Evolutionary conservation across 1,140 invertebrate genomes (phyloP).

Genomic region (Reticulitermes speratus): DNA sequence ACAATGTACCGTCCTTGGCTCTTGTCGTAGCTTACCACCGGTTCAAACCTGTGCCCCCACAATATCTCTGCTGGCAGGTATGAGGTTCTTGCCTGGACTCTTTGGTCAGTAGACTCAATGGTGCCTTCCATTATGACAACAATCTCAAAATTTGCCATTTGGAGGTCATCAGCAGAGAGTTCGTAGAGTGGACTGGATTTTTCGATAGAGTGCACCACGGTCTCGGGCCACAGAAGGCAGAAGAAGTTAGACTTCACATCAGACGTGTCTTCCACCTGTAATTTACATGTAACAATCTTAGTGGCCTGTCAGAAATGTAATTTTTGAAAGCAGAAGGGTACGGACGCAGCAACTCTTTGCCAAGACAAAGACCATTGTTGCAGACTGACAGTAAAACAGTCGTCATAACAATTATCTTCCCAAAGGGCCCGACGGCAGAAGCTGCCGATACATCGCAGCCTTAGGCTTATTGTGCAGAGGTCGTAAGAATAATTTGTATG

Average conservation of each 20-base stretch:
- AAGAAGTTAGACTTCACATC: neutral
- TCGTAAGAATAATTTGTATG: too few species aligned
- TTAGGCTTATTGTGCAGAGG: too few species aligned
- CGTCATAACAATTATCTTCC: too few species aligned
- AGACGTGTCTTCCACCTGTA: neutral
- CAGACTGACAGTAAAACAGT: too few species aligned
- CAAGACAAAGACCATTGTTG: too few species aligned
- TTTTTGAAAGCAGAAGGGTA: too few species aligned
- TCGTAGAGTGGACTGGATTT: conserved; percentile 56
- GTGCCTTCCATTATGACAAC: conserved; percentile 95
- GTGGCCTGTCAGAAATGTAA: too few species aligned
- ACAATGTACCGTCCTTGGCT: conserved; percentile 48
- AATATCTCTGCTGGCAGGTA: conserved; percentile 91
- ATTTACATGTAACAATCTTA: neutral
- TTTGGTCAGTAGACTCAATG: conserved; percentile 87
- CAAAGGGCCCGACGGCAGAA: too few species aligned
- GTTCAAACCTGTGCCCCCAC: conserved; percentile 91
- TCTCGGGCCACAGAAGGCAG: conserved; percentile 61
- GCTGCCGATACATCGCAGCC: too few species aligned
- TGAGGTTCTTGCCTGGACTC: conserved; percentile 84
- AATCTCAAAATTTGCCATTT: conserved; percentile 84
- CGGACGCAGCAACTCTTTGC: too few species aligned
- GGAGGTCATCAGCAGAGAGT: conserved; percentile 54
- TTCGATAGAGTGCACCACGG: conserved; percentile 62
- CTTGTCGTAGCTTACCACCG: conserved; percentile 87